Conservation (phyloP, 2,888 invertebrate genomes). For the Meteorus cinctellus region DNA sequence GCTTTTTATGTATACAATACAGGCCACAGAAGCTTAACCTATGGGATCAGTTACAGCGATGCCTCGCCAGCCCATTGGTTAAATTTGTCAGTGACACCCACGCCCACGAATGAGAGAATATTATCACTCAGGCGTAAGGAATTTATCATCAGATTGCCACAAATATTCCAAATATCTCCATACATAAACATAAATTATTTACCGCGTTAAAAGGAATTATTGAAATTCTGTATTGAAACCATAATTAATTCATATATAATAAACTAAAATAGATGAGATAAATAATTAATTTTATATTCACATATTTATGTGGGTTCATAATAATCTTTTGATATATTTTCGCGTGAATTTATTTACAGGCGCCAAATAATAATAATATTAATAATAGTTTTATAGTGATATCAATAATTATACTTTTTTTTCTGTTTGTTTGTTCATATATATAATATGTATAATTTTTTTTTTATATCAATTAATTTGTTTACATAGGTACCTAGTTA, state of each 20-base stretch:
- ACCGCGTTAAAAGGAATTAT: slow-evolving; percentile 11
- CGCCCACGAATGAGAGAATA: slow-evolving; percentile 65
- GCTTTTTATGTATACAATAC: slow-evolving; percentile 31
- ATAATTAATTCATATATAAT: background rate
- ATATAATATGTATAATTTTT: slow-evolving; percentile 64
- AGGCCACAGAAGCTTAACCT: slow-evolving; percentile 64
- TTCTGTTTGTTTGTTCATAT: slow-evolving; percentile 60
- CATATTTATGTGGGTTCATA: slow-evolving; percentile 59
- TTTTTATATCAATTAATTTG: slow-evolving; percentile 55
- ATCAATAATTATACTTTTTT: slow-evolving; percentile 44
- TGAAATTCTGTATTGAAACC: background rate
- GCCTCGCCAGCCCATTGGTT: slow-evolving; percentile 67
- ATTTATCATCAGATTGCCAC: background rate
- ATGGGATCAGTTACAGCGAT: slow-evolving; percentile 71
- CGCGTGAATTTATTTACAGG: slow-evolving; percentile 72
- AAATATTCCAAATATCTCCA: background rate
- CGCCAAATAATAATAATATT: slow-evolving; percentile 67
- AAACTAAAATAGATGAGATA: slow-evolving; percentile 4
- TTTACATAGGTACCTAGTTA: slow-evolving; percentile 62
- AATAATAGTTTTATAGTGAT: slow-evolving; percentile 40
- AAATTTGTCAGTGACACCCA: slow-evolving; percentile 72
- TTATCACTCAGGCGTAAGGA: slow-evolving; percentile 58
- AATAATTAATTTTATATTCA: slow-evolving; percentile 15
- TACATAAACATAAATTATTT: background rate
- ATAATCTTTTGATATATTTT: slow-evolving; percentile 73